These are phyloP conservation scores for Steinernema carpocapsae DNA, from an alignment of 2,888 invertebrate genomes.

Conservation along the genomic window DNA sequence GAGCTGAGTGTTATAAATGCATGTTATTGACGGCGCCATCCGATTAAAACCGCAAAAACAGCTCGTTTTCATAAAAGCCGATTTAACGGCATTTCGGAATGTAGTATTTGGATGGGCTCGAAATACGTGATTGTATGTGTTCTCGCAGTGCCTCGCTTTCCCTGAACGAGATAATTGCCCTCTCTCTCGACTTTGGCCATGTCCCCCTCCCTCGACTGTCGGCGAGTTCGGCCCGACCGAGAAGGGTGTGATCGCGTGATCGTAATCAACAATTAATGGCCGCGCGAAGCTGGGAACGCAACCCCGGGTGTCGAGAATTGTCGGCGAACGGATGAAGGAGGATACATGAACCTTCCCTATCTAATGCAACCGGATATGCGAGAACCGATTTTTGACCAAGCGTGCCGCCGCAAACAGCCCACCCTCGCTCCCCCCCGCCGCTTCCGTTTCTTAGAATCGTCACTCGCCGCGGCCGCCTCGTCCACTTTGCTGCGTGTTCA, in stretches of 20 bases:
- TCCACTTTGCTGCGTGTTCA: neutral
- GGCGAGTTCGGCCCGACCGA: neutral
- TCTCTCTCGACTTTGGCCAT: neutral
- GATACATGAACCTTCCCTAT: slow-evolving; percentile 30
- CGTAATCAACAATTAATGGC: slow-evolving; percentile 20
- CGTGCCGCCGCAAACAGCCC: slow-evolving; percentile 21
- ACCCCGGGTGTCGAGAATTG: slow-evolving; percentile 7
- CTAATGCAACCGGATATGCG: slow-evolving; percentile 22
- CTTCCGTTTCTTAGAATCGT: too few species aligned
- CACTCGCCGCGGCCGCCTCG: neutral
- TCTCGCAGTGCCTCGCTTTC: neutral
- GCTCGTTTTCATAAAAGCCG: slow-evolving; percentile 32
- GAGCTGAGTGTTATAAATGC: slow-evolving; percentile 16
- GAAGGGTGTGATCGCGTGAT: slow-evolving; percentile 23
- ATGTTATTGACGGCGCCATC: slow-evolving; percentile 16
- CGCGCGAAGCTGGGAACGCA: neutral
- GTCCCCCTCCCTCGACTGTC: neutral
- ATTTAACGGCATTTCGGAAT: slow-evolving; percentile 30
- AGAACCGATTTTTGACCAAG: slow-evolving; percentile 17
- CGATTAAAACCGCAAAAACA: slow-evolving; percentile 34
- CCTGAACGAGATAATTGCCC: too few species aligned
- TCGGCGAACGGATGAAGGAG: neutral
- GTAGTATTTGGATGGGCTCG: slow-evolving; percentile 8
- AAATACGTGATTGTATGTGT: slow-evolving; percentile 7
- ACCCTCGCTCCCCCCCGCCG: slow-evolving; percentile 5